Evolutionary conservation across 2,113 vertebrate genomes (phyloP).

Genomic region (Triplophysa siluroides): DNA sequence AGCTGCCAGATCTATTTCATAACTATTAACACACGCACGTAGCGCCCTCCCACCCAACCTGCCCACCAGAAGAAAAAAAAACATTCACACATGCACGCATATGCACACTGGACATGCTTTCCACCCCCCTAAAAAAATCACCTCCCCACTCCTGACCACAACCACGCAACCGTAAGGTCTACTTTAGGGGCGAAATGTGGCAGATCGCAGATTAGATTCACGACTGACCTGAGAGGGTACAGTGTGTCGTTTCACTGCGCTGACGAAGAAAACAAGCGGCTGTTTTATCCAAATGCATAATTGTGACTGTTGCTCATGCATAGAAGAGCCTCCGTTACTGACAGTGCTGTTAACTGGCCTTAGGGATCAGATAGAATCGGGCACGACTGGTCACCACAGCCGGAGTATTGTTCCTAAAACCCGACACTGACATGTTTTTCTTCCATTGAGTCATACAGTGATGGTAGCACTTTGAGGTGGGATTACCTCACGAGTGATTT

Average conservation of each 20-base stretch:
- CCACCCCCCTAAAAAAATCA: neutral
- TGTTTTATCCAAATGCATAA: constrained; percentile 20
- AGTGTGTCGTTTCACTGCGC: neutral
- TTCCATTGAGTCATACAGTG: neutral
- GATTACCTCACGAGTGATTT: constrained; percentile 27
- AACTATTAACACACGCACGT: constrained; percentile 61
- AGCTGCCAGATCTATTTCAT: constrained; percentile 78
- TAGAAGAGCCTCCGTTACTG: constrained; percentile 1
- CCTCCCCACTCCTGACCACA: constrained; percentile 26
- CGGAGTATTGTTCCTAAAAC: constrained; percentile 54
- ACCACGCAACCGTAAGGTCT: constrained; percentile 15
- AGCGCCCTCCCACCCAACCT: constrained; percentile 17
- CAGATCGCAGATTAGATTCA: constrained; percentile 43
- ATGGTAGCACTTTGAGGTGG: constrained; percentile 8
- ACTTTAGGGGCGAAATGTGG: constrained; percentile 5
- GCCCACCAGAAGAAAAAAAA: constrained; percentile 38
- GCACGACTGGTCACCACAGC: constrained; percentile 50
- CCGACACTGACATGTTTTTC: neutral
- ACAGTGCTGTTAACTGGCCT: constrained; percentile 36
- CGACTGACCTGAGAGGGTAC: neutral
- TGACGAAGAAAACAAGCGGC: neutral
- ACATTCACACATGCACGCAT: constrained; percentile 44
- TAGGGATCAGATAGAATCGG: constrained; percentile 40
- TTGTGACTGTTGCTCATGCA: constrained; percentile 33
- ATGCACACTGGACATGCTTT: constrained; percentile 43